Evolutionary conservation across 2,113 vertebrate species (phyloP).

Genomic region (Corythoichthys haematopterus): DNA sequence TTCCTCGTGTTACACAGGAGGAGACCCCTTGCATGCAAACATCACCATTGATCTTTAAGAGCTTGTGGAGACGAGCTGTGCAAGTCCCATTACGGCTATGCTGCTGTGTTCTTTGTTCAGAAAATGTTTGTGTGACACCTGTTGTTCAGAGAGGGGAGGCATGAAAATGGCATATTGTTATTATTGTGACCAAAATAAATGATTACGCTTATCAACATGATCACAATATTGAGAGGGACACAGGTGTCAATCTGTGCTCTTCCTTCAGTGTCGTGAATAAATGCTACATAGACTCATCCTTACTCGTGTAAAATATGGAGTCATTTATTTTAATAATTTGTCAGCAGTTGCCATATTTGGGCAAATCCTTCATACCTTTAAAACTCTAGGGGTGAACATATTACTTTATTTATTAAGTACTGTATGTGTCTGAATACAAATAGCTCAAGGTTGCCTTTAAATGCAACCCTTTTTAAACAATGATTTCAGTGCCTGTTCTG

Average conservation of each 20-base stretch:
- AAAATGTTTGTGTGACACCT: conserved; percentile 32
- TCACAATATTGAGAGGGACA: neutral
- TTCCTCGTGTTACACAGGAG: conserved; percentile 26
- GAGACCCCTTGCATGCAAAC: conserved; percentile 17
- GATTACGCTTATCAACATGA: neutral
- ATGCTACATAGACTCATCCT: too few species aligned
- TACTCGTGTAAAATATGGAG: neutral
- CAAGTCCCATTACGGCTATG: conserved; percentile 5
- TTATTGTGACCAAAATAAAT: neutral
- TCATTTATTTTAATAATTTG: too few species aligned
- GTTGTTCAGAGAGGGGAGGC: conserved; percentile 2
- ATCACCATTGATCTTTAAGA: conserved; percentile 39
- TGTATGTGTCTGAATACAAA: neutral
- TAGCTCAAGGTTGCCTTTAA: neutral
- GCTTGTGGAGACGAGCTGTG: conserved; percentile 20
- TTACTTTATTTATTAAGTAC: neutral
- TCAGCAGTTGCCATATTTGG: too few species aligned
- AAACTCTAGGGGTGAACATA: neutral
- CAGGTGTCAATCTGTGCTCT: too few species aligned
- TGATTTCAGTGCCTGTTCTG: neutral
- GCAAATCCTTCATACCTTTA: neutral
- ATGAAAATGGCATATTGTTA: neutral
- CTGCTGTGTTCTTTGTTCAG: conserved; percentile 3
- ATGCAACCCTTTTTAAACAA: neutral
- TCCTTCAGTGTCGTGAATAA: too few species aligned